phyloP scores from a whole-genome alignment of 2,888 invertebrate genomes.

The Tortricodes alternella region DNA sequence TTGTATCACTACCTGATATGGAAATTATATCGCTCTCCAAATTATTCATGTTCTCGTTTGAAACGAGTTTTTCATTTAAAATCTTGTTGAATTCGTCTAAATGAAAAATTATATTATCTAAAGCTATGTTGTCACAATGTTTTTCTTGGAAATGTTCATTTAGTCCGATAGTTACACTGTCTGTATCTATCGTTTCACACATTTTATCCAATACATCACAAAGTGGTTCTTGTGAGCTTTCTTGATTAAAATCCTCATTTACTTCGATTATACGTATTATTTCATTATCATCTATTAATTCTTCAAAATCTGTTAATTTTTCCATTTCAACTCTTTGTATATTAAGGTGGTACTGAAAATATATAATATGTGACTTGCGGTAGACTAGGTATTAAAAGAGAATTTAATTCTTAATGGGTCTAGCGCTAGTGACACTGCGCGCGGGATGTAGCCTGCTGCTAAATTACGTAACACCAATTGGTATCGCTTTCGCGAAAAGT shows the following conservation, averaged over 20 bases:
- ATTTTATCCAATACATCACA: conserved; percentile 5
- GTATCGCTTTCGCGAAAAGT: too few species aligned
- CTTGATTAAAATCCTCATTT: not conserved
- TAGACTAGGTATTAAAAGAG: too few species aligned
- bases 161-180: not conserved
- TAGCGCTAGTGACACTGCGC: too few species aligned
- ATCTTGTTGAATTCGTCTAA: conserved; percentile 30
- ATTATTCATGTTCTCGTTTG: not conserved
- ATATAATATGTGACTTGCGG: too few species aligned
- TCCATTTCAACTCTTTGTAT: conserved; percentile 2
- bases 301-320: conserved; percentile 14
- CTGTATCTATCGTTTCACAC: not conserved
- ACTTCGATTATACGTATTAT: not conserved
- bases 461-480: too few species aligned
- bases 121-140: not conserved
- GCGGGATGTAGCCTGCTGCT: too few species aligned
- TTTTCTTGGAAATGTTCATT: not conserved
- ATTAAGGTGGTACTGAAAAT: not conserved
- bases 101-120: not conserved
- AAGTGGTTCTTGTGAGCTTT: conserved; percentile 2
- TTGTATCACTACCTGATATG: too few species aligned
- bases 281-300: conserved; percentile 3
- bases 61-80: conserved; percentile 7
- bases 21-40: not conserved
- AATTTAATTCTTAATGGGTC: too few species aligned